Percentiles rank a stretch among this genome's conserved stretches.
phyloP scores from a whole-genome alignment of 2,888 invertebrate genomes.

The Thecocarcelia acutangulata region DNA sequence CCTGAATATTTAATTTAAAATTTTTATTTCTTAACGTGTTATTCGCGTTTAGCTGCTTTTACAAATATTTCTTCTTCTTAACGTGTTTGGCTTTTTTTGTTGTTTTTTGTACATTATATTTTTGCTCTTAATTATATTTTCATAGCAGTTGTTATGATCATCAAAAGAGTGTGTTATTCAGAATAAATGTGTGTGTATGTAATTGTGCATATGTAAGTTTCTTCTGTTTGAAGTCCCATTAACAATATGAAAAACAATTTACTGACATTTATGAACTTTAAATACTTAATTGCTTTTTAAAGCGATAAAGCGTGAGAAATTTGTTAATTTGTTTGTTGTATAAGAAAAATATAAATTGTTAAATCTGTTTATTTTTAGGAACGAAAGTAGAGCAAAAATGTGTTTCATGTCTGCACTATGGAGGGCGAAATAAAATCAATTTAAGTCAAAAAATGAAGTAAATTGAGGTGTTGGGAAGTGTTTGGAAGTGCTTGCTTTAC shows the following conservation, averaged over 20 bases:
- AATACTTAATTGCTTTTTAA: slow-evolving; percentile 68
- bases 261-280: slow-evolving; percentile 69
- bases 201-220: not conserved
- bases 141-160: slow-evolving; percentile 4
- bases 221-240: slow-evolving; percentile 56
- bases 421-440: too few relatives aligned
- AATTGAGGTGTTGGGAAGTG: too few relatives aligned
- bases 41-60: not conserved
- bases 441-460: too few relatives aligned
- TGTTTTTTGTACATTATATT: slow-evolving; percentile 15
- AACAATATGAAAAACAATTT: slow-evolving; percentile 61
- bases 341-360: slow-evolving; percentile 37
- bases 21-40: not conserved
- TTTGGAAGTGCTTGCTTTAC: too few relatives aligned
- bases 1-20: slow-evolving; percentile 2
- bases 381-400: slow-evolving; percentile 9
- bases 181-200: not conserved
- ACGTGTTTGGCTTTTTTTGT: not conserved
- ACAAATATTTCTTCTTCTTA: not conserved
- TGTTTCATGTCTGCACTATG: too few relatives aligned
- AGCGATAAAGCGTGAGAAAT: slow-evolving; percentile 69
- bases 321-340: slow-evolving; percentile 63
- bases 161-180: not conserved
- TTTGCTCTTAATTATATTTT: slow-evolving; percentile 23
- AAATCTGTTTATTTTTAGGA: slow-evolving; percentile 5